Evolutionary conservation across 2,888 invertebrate genomes (phyloP), one percentile per base, ranked within the genome.

Genomic region (Acronicta leporina): DNA sequence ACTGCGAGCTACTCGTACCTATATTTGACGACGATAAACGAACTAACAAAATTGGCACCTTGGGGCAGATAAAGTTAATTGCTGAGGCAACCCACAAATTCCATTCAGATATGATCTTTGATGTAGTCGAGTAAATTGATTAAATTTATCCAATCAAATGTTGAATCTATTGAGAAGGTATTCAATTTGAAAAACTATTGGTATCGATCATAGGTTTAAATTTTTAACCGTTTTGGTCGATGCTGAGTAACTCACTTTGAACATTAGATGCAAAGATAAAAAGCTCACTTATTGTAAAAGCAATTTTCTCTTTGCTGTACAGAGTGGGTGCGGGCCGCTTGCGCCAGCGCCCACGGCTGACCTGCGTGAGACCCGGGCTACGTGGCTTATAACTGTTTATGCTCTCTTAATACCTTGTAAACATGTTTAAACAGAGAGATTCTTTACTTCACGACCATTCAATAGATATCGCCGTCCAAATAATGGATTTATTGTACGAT

Each of bases 361-460:
- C 82, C 84, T 74, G 71, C 82, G 80, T 74, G 71, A 82, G 80
- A 87, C 85, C 86, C 82, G 73, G 82, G 86, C 85, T 86, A 84
- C 88, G 83, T 73, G 57, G 70, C 73, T 66, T 75, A 64, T 77
- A 69, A 75, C 77, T 81, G 80, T 89, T 89, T 89, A 90, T 86
- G 79, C 79, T 74, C 81, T 77, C 77, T 68, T 85, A 87, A 87
- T 84, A 80, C 77, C 75, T 82, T 84, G 84, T 88, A 86, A 87
- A 88, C 81, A 84, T 84, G 87, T 87, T 87, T 86, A 85, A 80
- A 84, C 83, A 85, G 85, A 84, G 84, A 85, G 84, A 86, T 86
- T 84, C 85, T 82, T 70, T 78, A 80, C 76, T 89, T 88, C 89
- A 92, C 86, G 87, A 87, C 77, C 74, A 65, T 75, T 73, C 73